phyloP scores from a whole-genome alignment of 2,113 vertebrate species.

The Arothron firmamentum region DNA sequence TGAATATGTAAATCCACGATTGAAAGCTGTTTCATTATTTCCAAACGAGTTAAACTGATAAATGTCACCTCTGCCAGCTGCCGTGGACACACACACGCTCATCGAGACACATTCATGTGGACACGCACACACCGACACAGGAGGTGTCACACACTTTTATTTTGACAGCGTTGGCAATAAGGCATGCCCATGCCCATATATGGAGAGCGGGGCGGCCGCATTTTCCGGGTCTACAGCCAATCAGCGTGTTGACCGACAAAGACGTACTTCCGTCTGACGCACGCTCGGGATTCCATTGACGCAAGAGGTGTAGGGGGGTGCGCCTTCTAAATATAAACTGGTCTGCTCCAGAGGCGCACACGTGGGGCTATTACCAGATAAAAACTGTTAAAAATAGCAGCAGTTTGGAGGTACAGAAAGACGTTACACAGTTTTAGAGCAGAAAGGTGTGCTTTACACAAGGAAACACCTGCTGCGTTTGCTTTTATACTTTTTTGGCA shows the following conservation, averaged over 20 bases:
- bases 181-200: constrained; percentile 71
- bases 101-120: constrained; percentile 32
- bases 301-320: constrained; percentile 75
- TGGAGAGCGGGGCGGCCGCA: constrained; percentile 75
- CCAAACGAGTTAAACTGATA: constrained; percentile 30
- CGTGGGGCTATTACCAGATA: constrained; percentile 65
- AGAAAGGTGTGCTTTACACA: background rate
- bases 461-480: constrained; percentile 31
- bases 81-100: constrained; percentile 46
- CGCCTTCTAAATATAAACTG: constrained; percentile 85
- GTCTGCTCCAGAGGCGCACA: constrained; percentile 40
- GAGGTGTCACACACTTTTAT: constrained; percentile 50
- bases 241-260: constrained; percentile 39
- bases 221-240: constrained; percentile 75
- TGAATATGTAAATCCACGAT: constrained; percentile 51
- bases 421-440: constrained; percentile 7
- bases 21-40: constrained; percentile 46
- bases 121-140: constrained; percentile 17
- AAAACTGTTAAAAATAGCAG: constrained; percentile 78
- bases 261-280: constrained; percentile 85
- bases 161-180: constrained; percentile 55
- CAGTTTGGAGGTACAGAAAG: constrained; percentile 27
- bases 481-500: background rate
- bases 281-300: constrained; percentile 92
- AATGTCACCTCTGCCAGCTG: constrained; percentile 42